A percentile compares a stretch with the other conserved stretches of the same genome.
These are phyloP conservation scores for Furnarius figulus DNA, from an alignment of 2,113 vertebrate species.

Conservation along the genomic window DNA sequence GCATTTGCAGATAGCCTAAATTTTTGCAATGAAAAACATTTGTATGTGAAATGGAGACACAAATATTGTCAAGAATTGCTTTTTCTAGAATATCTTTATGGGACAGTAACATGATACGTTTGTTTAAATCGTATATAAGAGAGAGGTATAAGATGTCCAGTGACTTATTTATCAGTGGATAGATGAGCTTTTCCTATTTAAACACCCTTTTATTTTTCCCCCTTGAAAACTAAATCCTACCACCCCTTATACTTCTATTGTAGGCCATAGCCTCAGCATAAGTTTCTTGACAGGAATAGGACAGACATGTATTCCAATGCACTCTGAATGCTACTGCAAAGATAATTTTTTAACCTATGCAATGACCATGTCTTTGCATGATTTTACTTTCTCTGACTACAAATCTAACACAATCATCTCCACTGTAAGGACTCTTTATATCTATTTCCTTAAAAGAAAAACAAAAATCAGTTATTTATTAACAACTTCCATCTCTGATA, in stretches of 20 bases:
- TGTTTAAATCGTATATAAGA: background rate
- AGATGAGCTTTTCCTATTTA: background rate
- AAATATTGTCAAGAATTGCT: background rate
- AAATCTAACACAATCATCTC: background rate
- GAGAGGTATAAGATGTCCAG: background rate
- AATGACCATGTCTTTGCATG: background rate
- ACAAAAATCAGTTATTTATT: background rate
- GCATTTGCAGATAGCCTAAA: background rate
- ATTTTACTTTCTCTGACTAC: background rate
- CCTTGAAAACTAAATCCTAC: background rate
- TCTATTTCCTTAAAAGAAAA: background rate
- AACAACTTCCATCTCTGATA: background rate
- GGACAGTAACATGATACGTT: background rate
- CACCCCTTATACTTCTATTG: accelerated
- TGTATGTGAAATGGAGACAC: background rate
- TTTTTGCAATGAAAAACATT: background rate
- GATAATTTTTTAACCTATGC: background rate
- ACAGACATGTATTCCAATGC: background rate
- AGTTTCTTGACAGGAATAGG: background rate
- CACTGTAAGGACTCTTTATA: background rate
- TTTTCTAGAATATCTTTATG: background rate
- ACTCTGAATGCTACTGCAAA: background rate
- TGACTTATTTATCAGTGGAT: background rate
- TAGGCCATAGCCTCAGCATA: background rate
- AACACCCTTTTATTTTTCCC: background rate